Percentiles rank a stretch among this genome's conserved stretches.
Evolutionary conservation across 2,888 invertebrate genomes (phyloP).

Genomic region (Drosophila prolongata): DNA sequence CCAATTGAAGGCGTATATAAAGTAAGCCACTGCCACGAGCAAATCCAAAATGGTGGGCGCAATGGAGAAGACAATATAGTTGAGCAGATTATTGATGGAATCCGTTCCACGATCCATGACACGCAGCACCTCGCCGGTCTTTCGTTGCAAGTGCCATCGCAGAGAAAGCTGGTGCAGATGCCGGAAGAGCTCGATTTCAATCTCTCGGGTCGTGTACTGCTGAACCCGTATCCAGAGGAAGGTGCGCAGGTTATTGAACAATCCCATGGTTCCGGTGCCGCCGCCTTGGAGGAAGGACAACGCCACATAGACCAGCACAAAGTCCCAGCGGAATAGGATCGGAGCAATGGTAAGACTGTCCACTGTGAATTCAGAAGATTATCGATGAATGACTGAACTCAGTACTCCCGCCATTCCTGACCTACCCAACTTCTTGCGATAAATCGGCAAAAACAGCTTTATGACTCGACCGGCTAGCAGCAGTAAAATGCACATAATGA

Average conservation of each 20-base stretch:
- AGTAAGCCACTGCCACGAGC: slow-evolving; percentile 94
- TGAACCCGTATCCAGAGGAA: slow-evolving; percentile 98
- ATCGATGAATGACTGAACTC: slow-evolving; percentile 12
- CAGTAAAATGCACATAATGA: slow-evolving; percentile 91
- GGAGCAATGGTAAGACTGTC: slow-evolving; percentile 89
- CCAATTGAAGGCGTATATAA: slow-evolving; percentile 93
- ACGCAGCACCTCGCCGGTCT: slow-evolving; percentile 98
- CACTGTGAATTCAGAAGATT: slow-evolving; percentile 86
- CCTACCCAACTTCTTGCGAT: slow-evolving; percentile 95
- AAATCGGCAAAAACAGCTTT: slow-evolving; percentile 96
- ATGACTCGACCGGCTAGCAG: slow-evolving; percentile 92
- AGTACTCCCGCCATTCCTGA: slow-evolving; percentile 27
- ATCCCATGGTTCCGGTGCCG: slow-evolving; percentile 95
- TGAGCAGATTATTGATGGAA: slow-evolving; percentile 96
- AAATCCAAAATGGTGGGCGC: slow-evolving; percentile 97
- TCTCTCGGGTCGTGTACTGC: slow-evolving; percentile 96
- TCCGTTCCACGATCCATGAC: slow-evolving; percentile 99
- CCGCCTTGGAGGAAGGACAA: slow-evolving; percentile 98
- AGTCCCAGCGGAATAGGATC: slow-evolving; percentile 93
- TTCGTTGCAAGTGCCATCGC: slow-evolving; percentile 96
- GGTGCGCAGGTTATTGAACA: slow-evolving; percentile 95
- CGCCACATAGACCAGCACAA: slow-evolving; percentile 92
- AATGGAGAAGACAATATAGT: slow-evolving; percentile 96
- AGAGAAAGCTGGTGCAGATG: slow-evolving; percentile 96
- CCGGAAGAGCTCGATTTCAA: slow-evolving; percentile 93